A percentile compares a stretch with the other conserved stretches of the same genome.
Evolutionary conservation across 2,888 invertebrate genomes (phyloP).

Genomic region (Cosmia pyralina): DNA sequence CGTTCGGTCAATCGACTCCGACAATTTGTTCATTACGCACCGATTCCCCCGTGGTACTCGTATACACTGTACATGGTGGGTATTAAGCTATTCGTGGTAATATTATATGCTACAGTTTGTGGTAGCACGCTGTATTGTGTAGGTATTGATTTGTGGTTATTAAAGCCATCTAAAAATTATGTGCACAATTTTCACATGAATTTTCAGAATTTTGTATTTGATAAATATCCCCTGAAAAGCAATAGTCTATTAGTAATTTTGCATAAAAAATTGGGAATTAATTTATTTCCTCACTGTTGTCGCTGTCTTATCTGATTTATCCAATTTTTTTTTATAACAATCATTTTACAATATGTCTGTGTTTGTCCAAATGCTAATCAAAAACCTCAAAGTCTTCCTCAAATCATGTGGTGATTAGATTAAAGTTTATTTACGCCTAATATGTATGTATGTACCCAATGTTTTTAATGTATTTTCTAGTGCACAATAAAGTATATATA

Average conservation of each 20-base stretch:
- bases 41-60: conserved; percentile 6
- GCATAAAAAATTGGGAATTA: too few relatives aligned
- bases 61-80: conserved; percentile 6
- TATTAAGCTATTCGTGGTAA: conserved; percentile 3
- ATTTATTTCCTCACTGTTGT: too few relatives aligned
- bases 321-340: too few relatives aligned
- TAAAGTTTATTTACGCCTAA: too few relatives aligned
- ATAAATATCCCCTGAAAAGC: not conserved
- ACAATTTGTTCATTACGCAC: conserved; percentile 55
- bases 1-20: conserved; percentile 51
- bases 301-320: too few relatives aligned
- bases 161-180: conserved; percentile 20
- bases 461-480: too few relatives aligned
- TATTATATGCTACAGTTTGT: conserved; percentile 11
- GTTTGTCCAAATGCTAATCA: too few relatives aligned
- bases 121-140: conserved; percentile 17
- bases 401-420: too few relatives aligned
- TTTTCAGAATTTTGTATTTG: not conserved
- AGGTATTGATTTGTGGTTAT: conserved; percentile 27
- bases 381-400: too few relatives aligned
- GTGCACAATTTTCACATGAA: not conserved
- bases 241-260: not conserved
- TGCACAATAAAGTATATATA: too few relatives aligned
- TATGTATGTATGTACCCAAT: too few relatives aligned
- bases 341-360: too few relatives aligned